Evolutionary conservation across 2,113 vertebrate genomes (phyloP), one percentile per base, ranked within the genome.

Genomic region (Rallus limicola): DNA sequence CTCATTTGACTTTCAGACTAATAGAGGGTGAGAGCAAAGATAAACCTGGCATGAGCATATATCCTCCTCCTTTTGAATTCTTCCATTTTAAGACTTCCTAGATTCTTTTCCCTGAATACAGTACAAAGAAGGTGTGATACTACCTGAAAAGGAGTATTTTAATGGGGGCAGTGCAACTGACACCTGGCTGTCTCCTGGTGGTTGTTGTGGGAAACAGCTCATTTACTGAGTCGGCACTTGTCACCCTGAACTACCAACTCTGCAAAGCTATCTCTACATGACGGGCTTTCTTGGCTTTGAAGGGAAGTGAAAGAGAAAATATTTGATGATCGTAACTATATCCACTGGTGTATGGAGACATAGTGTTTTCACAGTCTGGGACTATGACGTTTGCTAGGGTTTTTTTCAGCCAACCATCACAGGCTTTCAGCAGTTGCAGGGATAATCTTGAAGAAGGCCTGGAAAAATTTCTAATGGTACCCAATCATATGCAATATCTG

Each of bases 391-490:
- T 89, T 33, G 6, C 38, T 34, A 62, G 34, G 12, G 16, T 62
- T 91, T 93, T 91, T 65, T 91, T 25, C 48, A 93, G 68, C 14
- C 5, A 20, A 13, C 70, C 53, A 58, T 65, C 44, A 60, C 16
- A 68, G 53, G 23, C 24, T 79, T 26, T 63, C 34, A 65, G 79
- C 74, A 70, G 40, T 63, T 40, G 64, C 3, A 53, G 29, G 7
- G 21, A 44, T 68, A 65, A 65, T 24, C 70, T 36, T 80, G 55
- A 86, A 64, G 74, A 82, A 78, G 21, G 48, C 29, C 69, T 93
- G 74, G 64, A 89, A 91, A 67, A 77, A 31, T 18, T 90, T 91
- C 82, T 90, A 23, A 60, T 95, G 75, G 46, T 90, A 83, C 59
- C 71, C 38, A 34, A 90, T 71, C 68, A 42, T 59, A 28, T 94